Conservation (phyloP, 2,888 invertebrate genomes). For the Periphyllus acericola region DNA sequence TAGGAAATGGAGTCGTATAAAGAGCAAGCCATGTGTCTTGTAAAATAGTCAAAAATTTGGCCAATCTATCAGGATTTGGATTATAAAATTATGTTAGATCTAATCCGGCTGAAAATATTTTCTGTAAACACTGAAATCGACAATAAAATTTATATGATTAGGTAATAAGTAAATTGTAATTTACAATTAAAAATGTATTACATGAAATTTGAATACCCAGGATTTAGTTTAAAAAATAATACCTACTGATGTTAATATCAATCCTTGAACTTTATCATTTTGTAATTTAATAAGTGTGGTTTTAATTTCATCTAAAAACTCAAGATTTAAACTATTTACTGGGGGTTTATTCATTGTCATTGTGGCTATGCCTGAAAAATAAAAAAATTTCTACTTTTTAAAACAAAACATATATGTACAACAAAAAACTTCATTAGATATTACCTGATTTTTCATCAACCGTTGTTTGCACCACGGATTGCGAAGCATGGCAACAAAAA, state of each 20-base stretch:
- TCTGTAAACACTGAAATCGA: slow-evolving; percentile 72
- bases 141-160: not conserved
- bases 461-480: slow-evolving; percentile 20
- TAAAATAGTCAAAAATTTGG: slow-evolving; percentile 79
- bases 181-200: not conserved
- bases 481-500: slow-evolving; percentile 38
- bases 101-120: slow-evolving; percentile 83
- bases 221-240: not conserved
- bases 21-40: slow-evolving; percentile 85
- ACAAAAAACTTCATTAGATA: not conserved
- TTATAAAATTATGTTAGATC: slow-evolving; percentile 91
- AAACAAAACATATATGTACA: not conserved
- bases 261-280: slow-evolving; percentile 76
- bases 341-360: slow-evolving; percentile 81
- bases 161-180: too few species aligned
- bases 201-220: not conserved
- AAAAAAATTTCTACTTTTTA: not conserved
- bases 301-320: slow-evolving; percentile 75
- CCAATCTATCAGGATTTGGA: slow-evolving; percentile 75
- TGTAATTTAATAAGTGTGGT: slow-evolving; percentile 75
- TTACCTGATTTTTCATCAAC: slow-evolving; percentile 52
- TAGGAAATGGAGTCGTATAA: slow-evolving; percentile 77
- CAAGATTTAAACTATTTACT: slow-evolving; percentile 84
- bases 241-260: slow-evolving; percentile 85
- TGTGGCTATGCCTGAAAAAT: slow-evolving; percentile 73